phyloP scores from a whole-genome alignment of 2,888 invertebrate species.

The Pinctada fucata region DNA sequence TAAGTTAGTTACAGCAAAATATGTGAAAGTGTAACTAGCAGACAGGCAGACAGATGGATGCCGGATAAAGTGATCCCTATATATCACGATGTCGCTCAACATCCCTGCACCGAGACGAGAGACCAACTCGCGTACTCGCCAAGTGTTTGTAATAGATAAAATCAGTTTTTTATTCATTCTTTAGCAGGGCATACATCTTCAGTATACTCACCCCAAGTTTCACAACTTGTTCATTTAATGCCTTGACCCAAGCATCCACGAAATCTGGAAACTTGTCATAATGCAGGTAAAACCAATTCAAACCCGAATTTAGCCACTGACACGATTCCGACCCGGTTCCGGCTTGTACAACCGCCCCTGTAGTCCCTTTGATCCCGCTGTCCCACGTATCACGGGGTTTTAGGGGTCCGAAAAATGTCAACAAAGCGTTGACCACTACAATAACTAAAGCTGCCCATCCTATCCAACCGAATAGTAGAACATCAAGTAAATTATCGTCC shows the following conservation, averaged over 20 bases:
- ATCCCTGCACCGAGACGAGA: too few species aligned
- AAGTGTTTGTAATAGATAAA: too few species aligned
- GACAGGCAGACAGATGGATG: too few species aligned
- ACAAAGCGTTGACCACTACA: conserved; percentile 67
- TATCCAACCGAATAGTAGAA: conserved; percentile 73
- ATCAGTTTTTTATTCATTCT: too few species aligned
- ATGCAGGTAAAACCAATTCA: conserved; percentile 74
- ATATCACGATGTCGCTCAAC: too few species aligned
- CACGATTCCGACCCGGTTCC: conserved; percentile 64
- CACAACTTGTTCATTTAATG: conserved; percentile 76
- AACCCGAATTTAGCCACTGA: conserved; percentile 73
- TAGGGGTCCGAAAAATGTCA: conserved; percentile 70
- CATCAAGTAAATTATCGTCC: conserved; percentile 73
- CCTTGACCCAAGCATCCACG: conserved; percentile 76
- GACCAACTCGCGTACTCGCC: too few species aligned
- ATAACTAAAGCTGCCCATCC: conserved; percentile 68
- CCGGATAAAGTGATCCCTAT: too few species aligned
- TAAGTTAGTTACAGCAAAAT: too few species aligned
- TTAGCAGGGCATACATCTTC: too few species aligned
- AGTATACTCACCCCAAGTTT: conserved; percentile 74
- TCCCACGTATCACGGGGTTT: conserved; percentile 61
- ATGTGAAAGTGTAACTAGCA: too few species aligned
- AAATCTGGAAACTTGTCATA: conserved; percentile 70
- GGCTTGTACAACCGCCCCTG: conserved; percentile 44
- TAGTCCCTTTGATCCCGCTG: conserved; percentile 45